Percentiles rank a stretch among this genome's conserved stretches.
These are phyloP conservation scores for Platygyra sinensis DNA, from an alignment of 64 coral and sea anemone genomes.

Conservation along the genomic window DNA sequence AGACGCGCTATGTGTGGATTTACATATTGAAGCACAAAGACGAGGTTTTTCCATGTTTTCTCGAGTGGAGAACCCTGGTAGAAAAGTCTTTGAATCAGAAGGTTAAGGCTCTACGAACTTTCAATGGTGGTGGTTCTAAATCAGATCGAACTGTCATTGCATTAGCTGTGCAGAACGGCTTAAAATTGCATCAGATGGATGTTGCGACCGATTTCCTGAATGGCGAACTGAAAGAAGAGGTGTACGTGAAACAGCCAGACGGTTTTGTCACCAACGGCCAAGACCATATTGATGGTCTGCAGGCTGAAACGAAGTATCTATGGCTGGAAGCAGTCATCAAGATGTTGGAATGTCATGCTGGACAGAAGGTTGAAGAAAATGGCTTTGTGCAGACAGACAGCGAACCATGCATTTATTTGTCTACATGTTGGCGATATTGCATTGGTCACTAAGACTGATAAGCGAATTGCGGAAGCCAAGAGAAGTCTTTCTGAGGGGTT, in stretches of 20 bases:
- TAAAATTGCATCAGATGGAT: slow-evolving; percentile 70
- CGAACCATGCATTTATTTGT: slow-evolving; percentile 57
- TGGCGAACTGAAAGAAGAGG: slow-evolving; percentile 36
- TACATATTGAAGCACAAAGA: slow-evolving; percentile 5
- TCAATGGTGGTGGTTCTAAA: too few species aligned
- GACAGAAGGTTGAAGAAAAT: slow-evolving; percentile 2
- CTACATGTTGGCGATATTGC: slow-evolving; percentile 48
- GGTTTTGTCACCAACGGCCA: slow-evolving; percentile 36
- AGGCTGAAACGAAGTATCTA: too few species aligned
- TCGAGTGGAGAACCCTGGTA: too few species aligned
- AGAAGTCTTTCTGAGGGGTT: slow-evolving; percentile 26
- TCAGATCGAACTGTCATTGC: slow-evolving; percentile 60
- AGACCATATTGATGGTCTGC: neutral
- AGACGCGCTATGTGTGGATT: too few species aligned
- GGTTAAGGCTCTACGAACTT: too few species aligned
- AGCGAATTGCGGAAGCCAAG: slow-evolving; percentile 47
- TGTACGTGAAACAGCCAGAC: slow-evolving; percentile 64
- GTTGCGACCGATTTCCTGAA: slow-evolving; percentile 68
- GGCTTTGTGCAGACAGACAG: slow-evolving; percentile 19
- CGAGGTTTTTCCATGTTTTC: too few species aligned
- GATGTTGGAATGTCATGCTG: too few species aligned
- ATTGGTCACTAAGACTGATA: slow-evolving; percentile 30
- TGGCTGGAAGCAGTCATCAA: too few species aligned
- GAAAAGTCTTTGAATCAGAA: too few species aligned
- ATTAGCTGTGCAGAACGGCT: slow-evolving; percentile 32